Evolutionary conservation across 1,140 invertebrate genomes (phyloP).

Genomic region (Bombus balteatus): DNA sequence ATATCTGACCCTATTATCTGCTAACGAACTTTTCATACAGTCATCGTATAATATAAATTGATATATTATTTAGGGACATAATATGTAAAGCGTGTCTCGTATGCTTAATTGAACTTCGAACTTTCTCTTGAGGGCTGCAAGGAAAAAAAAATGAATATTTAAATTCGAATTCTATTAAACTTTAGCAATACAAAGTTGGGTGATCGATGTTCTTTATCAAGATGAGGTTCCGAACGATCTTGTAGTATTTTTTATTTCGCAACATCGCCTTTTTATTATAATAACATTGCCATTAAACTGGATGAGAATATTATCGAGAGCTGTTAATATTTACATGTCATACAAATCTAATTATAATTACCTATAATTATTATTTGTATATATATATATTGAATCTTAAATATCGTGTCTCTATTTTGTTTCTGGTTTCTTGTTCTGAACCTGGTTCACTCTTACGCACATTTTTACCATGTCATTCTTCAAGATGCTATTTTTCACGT

Average conservation of each 20-base stretch:
- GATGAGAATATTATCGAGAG: neutral
- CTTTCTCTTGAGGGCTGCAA: neutral
- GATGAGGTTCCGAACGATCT: neutral
- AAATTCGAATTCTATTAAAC: neutral
- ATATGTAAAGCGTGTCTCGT: neutral
- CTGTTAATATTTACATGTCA: neutral
- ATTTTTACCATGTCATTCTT: too few species aligned
- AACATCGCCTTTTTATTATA: neutral
- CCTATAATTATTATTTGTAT: too few species aligned
- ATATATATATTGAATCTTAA: too few species aligned
- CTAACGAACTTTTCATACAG: neutral
- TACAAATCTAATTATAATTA: too few species aligned
- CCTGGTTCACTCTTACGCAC: too few species aligned
- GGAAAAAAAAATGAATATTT: neutral
- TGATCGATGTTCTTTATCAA: neutral
- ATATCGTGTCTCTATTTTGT: too few species aligned
- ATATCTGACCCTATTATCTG: neutral
- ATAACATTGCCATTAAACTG: neutral
- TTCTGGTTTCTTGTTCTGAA: neutral
- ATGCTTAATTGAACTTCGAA: neutral
- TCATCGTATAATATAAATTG: neutral
- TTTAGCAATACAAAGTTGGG: neutral
- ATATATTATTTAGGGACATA: neutral
- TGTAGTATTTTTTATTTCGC: neutral
- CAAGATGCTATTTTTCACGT: too few species aligned